Conservation (phyloP, 2,113 vertebrate species). For the Catharus bicknelli region DNA sequence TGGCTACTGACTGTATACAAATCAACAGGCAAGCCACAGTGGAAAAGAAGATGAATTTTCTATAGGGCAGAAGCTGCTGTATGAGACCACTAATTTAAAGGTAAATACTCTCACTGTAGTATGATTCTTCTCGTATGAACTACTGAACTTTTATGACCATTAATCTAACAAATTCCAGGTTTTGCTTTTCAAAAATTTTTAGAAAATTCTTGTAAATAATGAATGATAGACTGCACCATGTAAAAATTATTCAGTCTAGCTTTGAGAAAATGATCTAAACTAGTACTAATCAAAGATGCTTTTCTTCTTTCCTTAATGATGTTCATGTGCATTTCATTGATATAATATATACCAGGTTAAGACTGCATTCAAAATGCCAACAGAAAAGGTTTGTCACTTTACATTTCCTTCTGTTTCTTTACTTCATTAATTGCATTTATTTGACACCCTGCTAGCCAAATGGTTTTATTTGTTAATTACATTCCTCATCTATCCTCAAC, state of each 20-base stretch:
- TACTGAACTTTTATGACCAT: background rate
- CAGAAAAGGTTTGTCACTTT: background rate
- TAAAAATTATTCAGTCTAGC: background rate
- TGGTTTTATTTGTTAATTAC: background rate
- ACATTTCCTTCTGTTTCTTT: background rate
- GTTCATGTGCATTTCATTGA: background rate
- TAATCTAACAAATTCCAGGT: background rate
- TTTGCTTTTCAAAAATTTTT: background rate
- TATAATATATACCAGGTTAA: background rate
- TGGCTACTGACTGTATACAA: background rate
- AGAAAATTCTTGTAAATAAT: background rate
- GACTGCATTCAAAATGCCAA: background rate
- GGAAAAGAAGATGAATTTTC: background rate
- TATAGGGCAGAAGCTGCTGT: background rate
- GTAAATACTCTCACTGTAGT: background rate
- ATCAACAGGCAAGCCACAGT: background rate
- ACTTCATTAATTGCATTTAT: background rate
- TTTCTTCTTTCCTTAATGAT: background rate
- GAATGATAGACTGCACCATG: background rate
- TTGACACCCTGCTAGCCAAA: background rate
- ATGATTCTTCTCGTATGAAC: background rate
- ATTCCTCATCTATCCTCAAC: background rate
- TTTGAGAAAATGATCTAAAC: background rate
- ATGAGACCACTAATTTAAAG: background rate
- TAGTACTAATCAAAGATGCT: background rate